Percentiles rank a stretch among this genome's conserved stretches.
Conservation (phyloP, 1,140 invertebrate species). For the Aphis gossypii region DNA sequence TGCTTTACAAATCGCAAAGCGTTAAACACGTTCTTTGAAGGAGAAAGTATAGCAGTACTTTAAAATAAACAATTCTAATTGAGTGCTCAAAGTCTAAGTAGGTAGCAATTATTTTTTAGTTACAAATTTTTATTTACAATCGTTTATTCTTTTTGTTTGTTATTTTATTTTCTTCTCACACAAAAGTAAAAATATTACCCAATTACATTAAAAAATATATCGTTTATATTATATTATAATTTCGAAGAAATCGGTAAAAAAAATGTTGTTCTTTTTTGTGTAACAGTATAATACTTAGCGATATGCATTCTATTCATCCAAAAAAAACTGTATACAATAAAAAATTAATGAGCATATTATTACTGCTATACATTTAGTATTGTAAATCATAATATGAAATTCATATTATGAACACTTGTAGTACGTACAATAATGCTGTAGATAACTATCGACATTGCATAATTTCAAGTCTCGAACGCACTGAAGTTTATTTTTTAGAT, state of each 20-base stretch:
- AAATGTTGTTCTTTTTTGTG: not conserved
- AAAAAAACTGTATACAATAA: not conserved
- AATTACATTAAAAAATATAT: not conserved
- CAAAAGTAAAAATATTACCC: not conserved
- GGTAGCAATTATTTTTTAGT: constrained; percentile 6
- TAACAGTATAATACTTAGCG: not conserved
- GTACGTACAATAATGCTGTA: not conserved
- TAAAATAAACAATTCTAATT: not conserved
- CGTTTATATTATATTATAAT: not conserved
- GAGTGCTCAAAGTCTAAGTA: not conserved
- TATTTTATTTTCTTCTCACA: not conserved
- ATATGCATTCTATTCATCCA: not conserved
- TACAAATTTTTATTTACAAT: not conserved
- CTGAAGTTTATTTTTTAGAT: not conserved
- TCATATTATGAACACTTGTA: not conserved
- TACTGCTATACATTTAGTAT: not conserved
- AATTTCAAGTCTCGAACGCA: not conserved
- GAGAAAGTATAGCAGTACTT: not conserved
- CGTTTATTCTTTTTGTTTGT: not conserved
- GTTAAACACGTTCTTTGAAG: not conserved
- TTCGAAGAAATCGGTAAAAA: not conserved
- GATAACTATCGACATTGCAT: not conserved
- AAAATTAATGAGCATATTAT: not conserved
- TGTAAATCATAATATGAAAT: not conserved
- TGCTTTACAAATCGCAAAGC: not conserved